A percentile compares a stretch with the other conserved stretches of the same genome.
These are phyloP conservation scores for Perithous albicinctus DNA, from an alignment of 2,888 invertebrate species.

Conservation along the genomic window DNA sequence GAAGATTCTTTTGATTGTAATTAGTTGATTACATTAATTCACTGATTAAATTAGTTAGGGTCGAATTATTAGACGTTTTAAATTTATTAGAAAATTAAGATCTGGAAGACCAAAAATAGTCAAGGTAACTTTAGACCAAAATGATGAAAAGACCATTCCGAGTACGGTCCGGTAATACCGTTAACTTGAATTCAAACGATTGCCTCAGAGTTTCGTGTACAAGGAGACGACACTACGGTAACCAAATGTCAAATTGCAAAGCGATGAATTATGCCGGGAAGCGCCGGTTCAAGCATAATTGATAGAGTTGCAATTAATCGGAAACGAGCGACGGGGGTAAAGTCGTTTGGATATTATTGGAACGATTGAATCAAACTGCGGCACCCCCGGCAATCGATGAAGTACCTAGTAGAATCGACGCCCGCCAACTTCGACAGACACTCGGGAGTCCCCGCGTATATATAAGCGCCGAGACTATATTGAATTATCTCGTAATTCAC, in stretches of 20 bases:
- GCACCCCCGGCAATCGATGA: conserved; percentile 60
- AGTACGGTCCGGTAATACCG: not conserved
- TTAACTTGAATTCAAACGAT: not conserved
- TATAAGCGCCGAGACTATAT: conserved; percentile 64
- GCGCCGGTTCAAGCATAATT: conserved; percentile 47
- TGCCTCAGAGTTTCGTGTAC: not conserved
- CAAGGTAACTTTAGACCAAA: too few species aligned
- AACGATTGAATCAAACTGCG: conserved; percentile 62
- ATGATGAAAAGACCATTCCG: too few species aligned
- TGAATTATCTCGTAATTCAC: conserved; percentile 69
- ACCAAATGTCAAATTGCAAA: conserved; percentile 46
- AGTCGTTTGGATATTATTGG: conserved; percentile 69
- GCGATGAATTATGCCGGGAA: conserved; percentile 57
- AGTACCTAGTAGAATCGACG: conserved; percentile 52
- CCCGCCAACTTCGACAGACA: conserved; percentile 67
- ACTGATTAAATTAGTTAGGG: too few species aligned
- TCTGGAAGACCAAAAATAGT: too few species aligned
- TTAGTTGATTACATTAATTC: too few species aligned
- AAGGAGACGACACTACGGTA: conserved; percentile 10
- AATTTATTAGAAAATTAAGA: too few species aligned
- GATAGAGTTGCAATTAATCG: conserved; percentile 66
- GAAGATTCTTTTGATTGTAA: too few species aligned
- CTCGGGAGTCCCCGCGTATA: conserved; percentile 57
- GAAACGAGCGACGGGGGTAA: conserved; percentile 56
- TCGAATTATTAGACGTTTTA: too few species aligned